These are phyloP conservation scores for Tonatia bakeri DNA, from an alignment of 2,113 vertebrate species.

Conservation along the genomic window DNA sequence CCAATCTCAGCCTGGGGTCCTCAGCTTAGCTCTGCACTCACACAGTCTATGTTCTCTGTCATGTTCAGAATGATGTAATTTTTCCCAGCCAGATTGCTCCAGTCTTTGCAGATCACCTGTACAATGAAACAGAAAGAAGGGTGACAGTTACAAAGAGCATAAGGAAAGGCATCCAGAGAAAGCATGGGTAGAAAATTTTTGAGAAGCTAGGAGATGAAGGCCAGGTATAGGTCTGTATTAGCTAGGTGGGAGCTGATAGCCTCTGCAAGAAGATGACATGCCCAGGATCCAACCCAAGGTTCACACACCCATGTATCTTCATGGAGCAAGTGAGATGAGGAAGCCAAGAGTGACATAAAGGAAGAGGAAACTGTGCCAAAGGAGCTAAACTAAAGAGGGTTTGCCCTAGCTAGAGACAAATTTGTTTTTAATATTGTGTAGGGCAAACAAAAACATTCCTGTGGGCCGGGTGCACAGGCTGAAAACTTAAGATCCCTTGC, in stretches of 20 bases:
- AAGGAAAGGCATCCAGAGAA: neutral
- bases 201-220: neutral
- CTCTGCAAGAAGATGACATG: neutral
- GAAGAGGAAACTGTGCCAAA: neutral
- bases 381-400: neutral
- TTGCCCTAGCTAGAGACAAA: neutral
- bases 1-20: neutral
- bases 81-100: slow-evolving; percentile 90
- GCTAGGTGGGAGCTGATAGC: neutral
- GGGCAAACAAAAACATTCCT: neutral
- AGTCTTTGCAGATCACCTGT: slow-evolving; percentile 94
- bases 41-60: slow-evolving; percentile 93
- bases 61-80: slow-evolving; percentile 94
- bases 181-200: neutral
- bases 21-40: slow-evolving; percentile 80
- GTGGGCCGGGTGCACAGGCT: neutral
- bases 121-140: slow-evolving; percentile 6
- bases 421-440: neutral
- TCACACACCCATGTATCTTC: neutral
- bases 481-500: neutral
- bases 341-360: neutral
- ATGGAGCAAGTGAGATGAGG: neutral
- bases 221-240: neutral
- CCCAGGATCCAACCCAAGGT: too few relatives aligned
- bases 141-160: neutral